Evolutionary conservation across 2,888 invertebrate species (phyloP), one percentile per base, ranked within the genome.

Genomic region (Chromoteleia sp.): DNA sequence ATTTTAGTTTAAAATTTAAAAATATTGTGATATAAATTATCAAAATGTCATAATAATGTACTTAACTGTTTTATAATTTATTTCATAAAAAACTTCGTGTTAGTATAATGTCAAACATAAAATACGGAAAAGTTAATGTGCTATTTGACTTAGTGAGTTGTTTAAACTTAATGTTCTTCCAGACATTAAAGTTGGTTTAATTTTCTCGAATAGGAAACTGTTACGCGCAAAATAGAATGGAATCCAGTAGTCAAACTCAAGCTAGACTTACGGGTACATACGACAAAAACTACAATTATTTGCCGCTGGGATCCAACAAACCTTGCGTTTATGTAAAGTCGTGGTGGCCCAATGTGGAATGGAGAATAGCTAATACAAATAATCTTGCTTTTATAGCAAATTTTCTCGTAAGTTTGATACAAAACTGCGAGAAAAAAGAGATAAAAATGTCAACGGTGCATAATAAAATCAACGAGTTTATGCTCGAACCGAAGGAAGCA

Each of bases 341-440:
- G 0, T 91, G 92, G 67, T 93, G 95, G 87, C 95, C 96, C 2
- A 95, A 96, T 89, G 94, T 95, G 81, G 92, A 95, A 75, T 93
- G 94, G 84, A 92, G 95, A 81, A 93, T 95, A 89, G 94, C 93
- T 87, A 94, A 94, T 85, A 93, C 94, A 58, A 97, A 96, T 89
- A 93, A 94, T 88, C 91, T 96, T 1, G 89, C 92, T 6, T 94
- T 93, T 81, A 95, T 96, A 33, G 92, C 93, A 3, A 90, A 91
- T 6, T 93, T 93, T 86, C 91, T 96, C 92, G 96, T 96, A 89
- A 90, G 92, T 87, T 73, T 8, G n/a, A 43, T 39, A 54, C 6
- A 59, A 45, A 71, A 59, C 56, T 8, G 8, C 21, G 30, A 76
- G 14, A 65, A 70, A 63, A 74, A 56, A 52, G 30, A 25, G 14